phyloP scores from a whole-genome alignment of 2,113 vertebrate species.

The Lonchura striata region DNA sequence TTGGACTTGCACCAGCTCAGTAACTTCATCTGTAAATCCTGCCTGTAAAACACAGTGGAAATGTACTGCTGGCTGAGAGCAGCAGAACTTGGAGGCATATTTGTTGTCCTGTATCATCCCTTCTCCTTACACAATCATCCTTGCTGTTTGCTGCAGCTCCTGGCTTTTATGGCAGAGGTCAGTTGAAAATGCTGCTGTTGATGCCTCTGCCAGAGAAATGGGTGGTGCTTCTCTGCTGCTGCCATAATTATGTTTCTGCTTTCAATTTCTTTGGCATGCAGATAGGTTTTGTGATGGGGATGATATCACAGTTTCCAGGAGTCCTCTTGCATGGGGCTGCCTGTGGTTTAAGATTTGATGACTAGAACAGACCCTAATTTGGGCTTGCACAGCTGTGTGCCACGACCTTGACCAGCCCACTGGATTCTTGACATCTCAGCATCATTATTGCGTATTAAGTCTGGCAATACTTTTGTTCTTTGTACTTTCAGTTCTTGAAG shows the following conservation, averaged over 20 bases:
- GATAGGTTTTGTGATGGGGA: background rate
- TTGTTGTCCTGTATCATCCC: background rate
- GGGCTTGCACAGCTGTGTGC: background rate
- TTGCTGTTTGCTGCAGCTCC: background rate
- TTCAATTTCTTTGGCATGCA: background rate
- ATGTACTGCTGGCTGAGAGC: background rate
- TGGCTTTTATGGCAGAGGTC: background rate
- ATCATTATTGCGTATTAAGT: accelerated
- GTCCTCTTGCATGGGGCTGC: background rate
- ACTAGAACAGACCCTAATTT: background rate
- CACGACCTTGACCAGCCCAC: background rate
- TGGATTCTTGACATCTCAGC: background rate
- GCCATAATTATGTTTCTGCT: background rate
- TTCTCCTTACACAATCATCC: background rate
- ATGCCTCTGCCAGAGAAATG: background rate
- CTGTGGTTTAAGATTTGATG: background rate
- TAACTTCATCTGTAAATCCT: background rate
- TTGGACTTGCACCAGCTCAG: background rate
- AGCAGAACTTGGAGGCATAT: accelerated
- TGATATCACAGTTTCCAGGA: background rate
- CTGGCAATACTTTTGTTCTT: background rate
- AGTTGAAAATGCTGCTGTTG: background rate
- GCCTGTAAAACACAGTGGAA: background rate
- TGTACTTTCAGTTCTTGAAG: background rate
- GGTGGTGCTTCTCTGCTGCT: background rate